Conservation (phyloP, 2,888 invertebrate genomes). For the Pterostichus niger region DNA sequence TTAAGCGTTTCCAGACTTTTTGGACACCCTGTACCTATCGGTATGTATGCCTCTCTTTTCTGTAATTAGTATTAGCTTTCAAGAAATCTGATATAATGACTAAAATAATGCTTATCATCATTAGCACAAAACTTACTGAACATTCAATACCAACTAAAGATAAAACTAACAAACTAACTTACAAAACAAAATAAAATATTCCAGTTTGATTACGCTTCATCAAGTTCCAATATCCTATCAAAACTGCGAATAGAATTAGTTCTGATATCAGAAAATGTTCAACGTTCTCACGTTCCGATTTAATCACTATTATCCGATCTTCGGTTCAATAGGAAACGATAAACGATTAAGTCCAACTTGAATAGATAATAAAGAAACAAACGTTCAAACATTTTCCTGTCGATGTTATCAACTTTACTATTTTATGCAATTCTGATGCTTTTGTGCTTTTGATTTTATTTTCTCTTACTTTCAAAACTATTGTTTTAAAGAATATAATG, state of each 20-base stretch:
- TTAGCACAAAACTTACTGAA: too few relatives aligned
- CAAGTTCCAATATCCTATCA: slow-evolving; percentile 13
- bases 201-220: slow-evolving; percentile 8
- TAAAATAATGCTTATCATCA: too few relatives aligned
- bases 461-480: too few relatives aligned
- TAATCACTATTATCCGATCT: slow-evolving; percentile 51
- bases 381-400: background rate
- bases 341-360: slow-evolving; percentile 22
- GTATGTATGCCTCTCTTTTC: too few relatives aligned
- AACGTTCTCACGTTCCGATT: slow-evolving; percentile 34
- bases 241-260: slow-evolving; percentile 42
- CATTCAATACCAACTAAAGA: too few relatives aligned
- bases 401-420: background rate
- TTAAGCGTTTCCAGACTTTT: too few relatives aligned
- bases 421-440: background rate
- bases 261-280: slow-evolving; percentile 15
- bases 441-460: too few relatives aligned
- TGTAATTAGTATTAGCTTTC: too few relatives aligned
- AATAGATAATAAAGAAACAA: slow-evolving; percentile 29
- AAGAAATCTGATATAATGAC: too few relatives aligned
- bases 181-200: slow-evolving; percentile 37
- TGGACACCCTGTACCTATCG: too few relatives aligned
- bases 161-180: background rate
- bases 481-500: too few relatives aligned
- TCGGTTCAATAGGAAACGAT: slow-evolving; percentile 23